Evolutionary conservation across 2,797 vertebrate species (phyloP), one percentile per base, ranked within the genome.

Genomic region (Gobionotothen gibberifrons): DNA sequence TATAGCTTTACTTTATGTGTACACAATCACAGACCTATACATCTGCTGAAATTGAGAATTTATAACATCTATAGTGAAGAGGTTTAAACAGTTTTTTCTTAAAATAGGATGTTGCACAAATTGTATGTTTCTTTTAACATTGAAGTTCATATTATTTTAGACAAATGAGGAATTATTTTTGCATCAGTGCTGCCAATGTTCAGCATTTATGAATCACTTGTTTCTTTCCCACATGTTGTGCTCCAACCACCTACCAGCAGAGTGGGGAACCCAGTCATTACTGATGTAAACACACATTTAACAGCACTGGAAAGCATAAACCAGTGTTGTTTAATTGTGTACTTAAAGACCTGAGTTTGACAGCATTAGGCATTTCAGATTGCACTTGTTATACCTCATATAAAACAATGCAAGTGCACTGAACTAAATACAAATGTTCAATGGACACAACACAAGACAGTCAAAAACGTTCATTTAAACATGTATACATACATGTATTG

Each of bases 151-250:
- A 61, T 5, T 54, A 64, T 44, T 16, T 74, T 40, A 66, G 13
- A 51, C 43, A 44, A 67, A 67, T n/a, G 1, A 22, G 16, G 19
- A 21, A 52, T 58, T 48, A 1, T 54, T 58, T 67, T 36, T 44
- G 16, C 14, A 54, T 52, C 10, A 66, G 5, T 21, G 22, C 19
- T 65, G 36, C 46, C n/a, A 58, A 63, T 7, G 36, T 29, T 16
- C 15, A 53, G 7, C 42, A 12, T 62, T 74, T 62, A 68, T 81
- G 56, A 72, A 65, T 66, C 29, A 49, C 46, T 52, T 43, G 26
- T 57, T 61, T 46, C 9, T 29, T 67, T 67, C 49, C 62, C 48
- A 68, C 40, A 57, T 64, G 21, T 57, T 66, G 46, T 21, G 11
- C 55, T 59, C 26, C 44, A 26, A 51, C 59, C 59, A 54, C 39